Percentiles rank a stretch among this genome's conserved stretches.
Evolutionary conservation across 2,797 vertebrate genomes (phyloP).

Genomic region (Peromyscus attwateri): DNA sequence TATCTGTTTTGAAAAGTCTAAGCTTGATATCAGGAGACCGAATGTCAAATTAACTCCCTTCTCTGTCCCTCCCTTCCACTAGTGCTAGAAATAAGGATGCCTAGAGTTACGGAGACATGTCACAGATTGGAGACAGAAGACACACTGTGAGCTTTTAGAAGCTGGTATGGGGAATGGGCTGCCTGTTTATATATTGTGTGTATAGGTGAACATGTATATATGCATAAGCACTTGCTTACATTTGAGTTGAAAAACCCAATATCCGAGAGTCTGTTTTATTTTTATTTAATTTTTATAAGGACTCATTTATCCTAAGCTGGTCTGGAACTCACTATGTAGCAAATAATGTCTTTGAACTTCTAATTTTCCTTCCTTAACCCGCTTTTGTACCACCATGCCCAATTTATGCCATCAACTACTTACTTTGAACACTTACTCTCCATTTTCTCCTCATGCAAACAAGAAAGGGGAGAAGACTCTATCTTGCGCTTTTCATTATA

Average conservation of each 20-base stretch:
- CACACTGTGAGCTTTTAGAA: neutral
- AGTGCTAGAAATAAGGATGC: conserved; percentile 12
- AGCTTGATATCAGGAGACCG: neutral
- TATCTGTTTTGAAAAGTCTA: conserved; percentile 34
- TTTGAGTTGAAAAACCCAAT: neutral
- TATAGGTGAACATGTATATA: too few species aligned
- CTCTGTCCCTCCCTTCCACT: neutral
- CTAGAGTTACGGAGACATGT: neutral
- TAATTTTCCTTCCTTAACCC: neutral
- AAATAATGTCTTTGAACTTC: neutral
- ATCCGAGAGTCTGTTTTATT: neutral
- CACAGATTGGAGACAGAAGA: neutral
- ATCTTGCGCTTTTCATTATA: neutral
- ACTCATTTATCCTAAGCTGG: neutral
- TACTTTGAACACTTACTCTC: neutral
- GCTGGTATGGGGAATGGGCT: neutral
- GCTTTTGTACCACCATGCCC: too few species aligned
- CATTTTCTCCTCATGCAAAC: neutral
- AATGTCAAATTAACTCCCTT: neutral
- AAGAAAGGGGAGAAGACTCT: conserved; percentile 15
- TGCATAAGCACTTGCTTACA: neutral
- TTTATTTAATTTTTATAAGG: neutral
- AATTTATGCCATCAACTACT: neutral
- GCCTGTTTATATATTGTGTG: neutral
- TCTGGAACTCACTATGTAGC: neutral